A percentile compares a stretch with the other conserved stretches of the same genome.
Evolutionary conservation across 2,797 vertebrate species (phyloP).

Genomic region (Cetoscarus ocellatus): DNA sequence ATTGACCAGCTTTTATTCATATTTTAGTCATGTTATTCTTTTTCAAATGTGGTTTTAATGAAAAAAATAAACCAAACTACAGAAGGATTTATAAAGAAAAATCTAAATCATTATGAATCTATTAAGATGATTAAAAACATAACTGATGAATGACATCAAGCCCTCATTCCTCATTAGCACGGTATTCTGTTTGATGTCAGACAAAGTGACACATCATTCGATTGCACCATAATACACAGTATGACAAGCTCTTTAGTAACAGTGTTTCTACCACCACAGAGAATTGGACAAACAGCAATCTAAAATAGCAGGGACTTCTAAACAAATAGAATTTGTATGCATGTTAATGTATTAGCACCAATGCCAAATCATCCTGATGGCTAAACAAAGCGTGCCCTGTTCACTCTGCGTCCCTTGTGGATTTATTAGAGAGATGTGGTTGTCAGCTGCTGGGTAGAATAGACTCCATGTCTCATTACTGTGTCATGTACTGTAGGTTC

Average conservation of each 20-base stretch:
- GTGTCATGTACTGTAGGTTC: conserved; percentile 11
- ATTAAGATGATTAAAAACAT: no score
- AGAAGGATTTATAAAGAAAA: no score
- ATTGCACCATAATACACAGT: background rate
- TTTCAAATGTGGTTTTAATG: no score
- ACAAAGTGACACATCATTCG: background rate
- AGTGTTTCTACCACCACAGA: background rate
- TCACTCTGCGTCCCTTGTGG: conserved; percentile 32
- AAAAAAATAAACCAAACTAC: no score
- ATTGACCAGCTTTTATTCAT: no score
- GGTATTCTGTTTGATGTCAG: conserved; percentile 4
- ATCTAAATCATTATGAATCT: no score
- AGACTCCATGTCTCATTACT: conserved; percentile 23
- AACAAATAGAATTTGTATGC: background rate
- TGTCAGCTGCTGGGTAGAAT: conserved; percentile 15
- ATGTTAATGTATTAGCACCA: conserved; percentile 2
- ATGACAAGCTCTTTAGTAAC: background rate
- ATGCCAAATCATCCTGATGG: conserved; percentile 13
- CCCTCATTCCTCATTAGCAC: background rate
- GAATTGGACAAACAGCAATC: background rate
- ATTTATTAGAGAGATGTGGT: conserved; percentile 38
- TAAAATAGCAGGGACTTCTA: background rate
- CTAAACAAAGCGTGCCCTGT: conserved; percentile 10
- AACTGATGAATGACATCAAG: no score
- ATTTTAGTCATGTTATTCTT: no score